Base-by-base conservation (phyloP, 2,797 vertebrate genomes). In the Enteromius afrohamiltoni region DNA sequence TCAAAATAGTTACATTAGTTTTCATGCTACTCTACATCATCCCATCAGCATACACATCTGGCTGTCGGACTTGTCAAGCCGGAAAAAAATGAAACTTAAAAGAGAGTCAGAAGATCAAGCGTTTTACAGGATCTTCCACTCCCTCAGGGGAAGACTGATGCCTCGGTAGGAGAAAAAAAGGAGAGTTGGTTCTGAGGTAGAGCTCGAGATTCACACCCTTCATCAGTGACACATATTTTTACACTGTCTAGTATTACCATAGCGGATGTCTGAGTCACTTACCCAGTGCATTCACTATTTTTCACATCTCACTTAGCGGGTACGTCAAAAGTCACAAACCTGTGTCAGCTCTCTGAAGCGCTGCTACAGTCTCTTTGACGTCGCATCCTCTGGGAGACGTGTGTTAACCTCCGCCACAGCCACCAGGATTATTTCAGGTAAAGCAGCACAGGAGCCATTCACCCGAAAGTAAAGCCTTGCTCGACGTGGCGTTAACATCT, bases 21-120 rank as follows among this genome's bases (percentile, higher is more conserved):
- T 69, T 37, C 13, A 19, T 3, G 4, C 10, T 40, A 26, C 29
- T 77, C 37, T 58, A 29, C 23, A 77, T 82, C 23, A 16, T 70
- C 55, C 80, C 45, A 53, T 70, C 64, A 80, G 21, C 74, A 55
- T 67, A 74, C 80, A 83, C 47, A 84, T 64, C 26, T 73, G 42
- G 69, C 73, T 84, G 76, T 62, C 64, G 34, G 42, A 73, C 34
- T 71, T 69, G 71, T 83, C 83, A 83, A 80, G 69, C 45, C 19
- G 21, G n/a, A 42, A 75, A 79, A 75, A 5, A 70, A 77, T 85
- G 1, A 1, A 29, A 29, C 69, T 78, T 85, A 53, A 85, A 86
- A 83, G 83, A 77, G 23, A 65, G 58, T 21, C 53, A 79, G 60
- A 58, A 80, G 82, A 88, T 86, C 85, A 88, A 88, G 65, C 58